phyloP scores from a whole-genome alignment of 1,140 invertebrate species.

The Tetragonula clypearis region DNA sequence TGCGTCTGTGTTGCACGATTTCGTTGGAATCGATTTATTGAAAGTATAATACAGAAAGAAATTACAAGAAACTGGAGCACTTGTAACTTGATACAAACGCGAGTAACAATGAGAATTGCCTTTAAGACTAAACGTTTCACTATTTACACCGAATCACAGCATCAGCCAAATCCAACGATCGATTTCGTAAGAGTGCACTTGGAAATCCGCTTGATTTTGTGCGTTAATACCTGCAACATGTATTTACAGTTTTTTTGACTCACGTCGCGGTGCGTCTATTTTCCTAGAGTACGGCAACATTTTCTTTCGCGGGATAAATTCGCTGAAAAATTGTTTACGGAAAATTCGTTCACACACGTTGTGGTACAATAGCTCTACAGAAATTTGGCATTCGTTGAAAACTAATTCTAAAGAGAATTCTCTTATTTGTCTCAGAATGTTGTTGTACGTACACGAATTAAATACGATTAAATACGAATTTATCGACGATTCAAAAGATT shows the following conservation, averaged over 20 bases:
- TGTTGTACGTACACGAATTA: neutral
- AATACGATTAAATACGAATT: no score
- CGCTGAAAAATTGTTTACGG: neutral
- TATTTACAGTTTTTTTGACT: conserved; percentile 1
- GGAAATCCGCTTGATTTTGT: neutral
- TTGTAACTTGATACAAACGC: neutral
- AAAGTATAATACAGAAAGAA: neutral
- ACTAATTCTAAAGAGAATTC: neutral
- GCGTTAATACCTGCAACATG: conserved; percentile 1
- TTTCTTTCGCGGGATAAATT: neutral
- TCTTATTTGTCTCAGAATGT: neutral
- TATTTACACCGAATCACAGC: neutral
- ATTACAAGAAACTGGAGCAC: neutral
- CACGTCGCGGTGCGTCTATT: neutral
- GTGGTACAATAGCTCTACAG: neutral
- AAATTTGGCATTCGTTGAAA: neutral
- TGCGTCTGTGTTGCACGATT: neutral
- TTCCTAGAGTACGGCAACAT: neutral
- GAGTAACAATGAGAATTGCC: neutral
- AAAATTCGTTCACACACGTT: neutral
- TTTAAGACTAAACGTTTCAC: neutral
- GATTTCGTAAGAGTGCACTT: neutral
- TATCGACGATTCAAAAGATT: neutral
- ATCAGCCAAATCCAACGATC: neutral
- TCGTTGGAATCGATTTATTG: neutral